Conservation (phyloP, 2,888 invertebrate species). For the Dexiosoma caninum region DNA sequence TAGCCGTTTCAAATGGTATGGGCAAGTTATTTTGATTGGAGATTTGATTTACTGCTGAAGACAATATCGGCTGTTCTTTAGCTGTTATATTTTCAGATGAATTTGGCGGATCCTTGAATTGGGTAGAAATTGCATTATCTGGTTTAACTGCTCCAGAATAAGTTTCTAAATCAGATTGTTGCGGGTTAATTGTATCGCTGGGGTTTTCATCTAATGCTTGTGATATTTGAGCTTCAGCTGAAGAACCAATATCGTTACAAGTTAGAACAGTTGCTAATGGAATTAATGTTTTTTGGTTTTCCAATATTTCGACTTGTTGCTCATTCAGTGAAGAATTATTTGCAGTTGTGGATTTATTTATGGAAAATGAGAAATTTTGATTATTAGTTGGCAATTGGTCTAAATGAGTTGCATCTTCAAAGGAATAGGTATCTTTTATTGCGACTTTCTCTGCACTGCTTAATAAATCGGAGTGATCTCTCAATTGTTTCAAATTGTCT, state of each 20-base stretch:
- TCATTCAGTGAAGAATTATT: no score
- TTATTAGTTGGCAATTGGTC: not conserved
- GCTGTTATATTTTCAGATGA: not conserved
- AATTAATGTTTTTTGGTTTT: no score
- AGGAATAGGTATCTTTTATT: not conserved
- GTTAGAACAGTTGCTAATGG: no score
- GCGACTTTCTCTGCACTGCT: not conserved
- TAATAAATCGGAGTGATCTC: no score
- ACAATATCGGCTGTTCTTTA: not conserved
- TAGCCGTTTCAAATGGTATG: not conserved
- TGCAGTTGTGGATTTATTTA: no score
- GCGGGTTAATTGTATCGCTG: not conserved
- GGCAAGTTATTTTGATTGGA: not conserved
- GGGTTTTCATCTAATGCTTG: not conserved
- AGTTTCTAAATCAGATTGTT: not conserved
- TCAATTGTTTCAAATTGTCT: no score
- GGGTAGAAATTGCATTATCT: not conserved
- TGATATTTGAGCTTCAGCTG: not conserved
- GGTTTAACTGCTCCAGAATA: not conserved
- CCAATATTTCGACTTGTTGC: no score
- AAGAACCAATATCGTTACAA: no score
- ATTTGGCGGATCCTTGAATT: not conserved
- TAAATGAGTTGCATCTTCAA: not conserved
- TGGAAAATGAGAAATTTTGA: no score
- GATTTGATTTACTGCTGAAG: not conserved